phyloP scores from a whole-genome alignment of 2,113 vertebrate genomes.

The Sapajus apella region DNA sequence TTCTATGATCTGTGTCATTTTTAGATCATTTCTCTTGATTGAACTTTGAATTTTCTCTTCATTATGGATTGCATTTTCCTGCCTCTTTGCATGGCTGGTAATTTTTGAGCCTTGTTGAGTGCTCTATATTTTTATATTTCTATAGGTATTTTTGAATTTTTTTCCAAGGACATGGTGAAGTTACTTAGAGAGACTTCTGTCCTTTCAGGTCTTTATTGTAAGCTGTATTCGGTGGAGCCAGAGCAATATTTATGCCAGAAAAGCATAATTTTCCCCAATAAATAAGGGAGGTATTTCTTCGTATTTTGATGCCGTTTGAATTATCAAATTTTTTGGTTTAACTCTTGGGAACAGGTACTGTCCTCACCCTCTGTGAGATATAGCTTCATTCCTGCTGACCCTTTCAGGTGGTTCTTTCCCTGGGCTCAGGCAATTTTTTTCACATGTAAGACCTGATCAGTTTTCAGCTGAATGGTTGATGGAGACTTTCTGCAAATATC shows the following conservation, averaged over 20 bases:
- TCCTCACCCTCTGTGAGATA: background rate
- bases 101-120: background rate
- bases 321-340: background rate
- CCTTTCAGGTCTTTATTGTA: background rate
- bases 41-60: background rate
- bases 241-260: background rate
- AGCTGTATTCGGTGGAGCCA: background rate
- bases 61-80: background rate
- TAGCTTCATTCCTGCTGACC: background rate
- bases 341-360: background rate
- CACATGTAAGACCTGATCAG: background rate
- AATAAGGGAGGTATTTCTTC: background rate
- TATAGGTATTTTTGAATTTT: background rate
- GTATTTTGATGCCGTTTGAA: background rate
- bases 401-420: background rate
- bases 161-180: background rate
- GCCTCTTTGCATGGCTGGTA: background rate
- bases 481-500: background rate
- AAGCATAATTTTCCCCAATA: background rate
- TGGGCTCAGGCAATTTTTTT: background rate
- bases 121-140: background rate
- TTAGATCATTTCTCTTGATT: background rate
- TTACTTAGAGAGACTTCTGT: background rate
- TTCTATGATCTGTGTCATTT: background rate
- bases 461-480: background rate